Conservation (phyloP, 2,888 invertebrate genomes). For the Spodoptera littoralis region DNA sequence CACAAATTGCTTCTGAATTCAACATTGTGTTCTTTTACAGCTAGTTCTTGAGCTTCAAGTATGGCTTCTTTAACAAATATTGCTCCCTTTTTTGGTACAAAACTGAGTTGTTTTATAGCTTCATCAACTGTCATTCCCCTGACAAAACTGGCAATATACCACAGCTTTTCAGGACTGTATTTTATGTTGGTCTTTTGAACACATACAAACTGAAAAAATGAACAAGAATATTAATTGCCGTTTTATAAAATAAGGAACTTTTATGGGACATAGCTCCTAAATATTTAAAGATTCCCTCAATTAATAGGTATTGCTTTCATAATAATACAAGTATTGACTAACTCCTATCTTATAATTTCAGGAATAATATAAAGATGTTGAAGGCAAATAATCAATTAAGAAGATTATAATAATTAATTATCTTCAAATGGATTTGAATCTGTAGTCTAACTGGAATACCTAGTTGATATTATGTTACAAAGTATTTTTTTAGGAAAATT, state of each 20-base stretch:
- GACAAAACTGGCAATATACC: slow-evolving; percentile 96
- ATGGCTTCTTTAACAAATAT: slow-evolving; percentile 92
- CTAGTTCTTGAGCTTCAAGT: slow-evolving; percentile 96
- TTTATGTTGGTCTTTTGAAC: slow-evolving; percentile 95
- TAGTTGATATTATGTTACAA: too few species aligned
- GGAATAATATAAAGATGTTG: slow-evolving; percentile 22
- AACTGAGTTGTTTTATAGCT: slow-evolving; percentile 96
- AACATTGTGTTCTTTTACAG: slow-evolving; percentile 96
- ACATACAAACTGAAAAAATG: slow-evolving; percentile 94
- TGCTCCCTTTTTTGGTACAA: slow-evolving; percentile 94
- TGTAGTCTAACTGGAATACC: too few species aligned
- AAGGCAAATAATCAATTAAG: slow-evolving; percentile 2
- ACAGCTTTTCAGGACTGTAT: slow-evolving; percentile 97
- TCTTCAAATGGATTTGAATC: slow-evolving; percentile 5
- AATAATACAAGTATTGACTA: neutral
- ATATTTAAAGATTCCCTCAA: neutral
- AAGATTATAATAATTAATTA: neutral
- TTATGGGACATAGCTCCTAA: too few species aligned
- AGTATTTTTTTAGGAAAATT: too few species aligned
- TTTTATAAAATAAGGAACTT: neutral
- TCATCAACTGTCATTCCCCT: slow-evolving; percentile 98
- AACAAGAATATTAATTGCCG: neutral
- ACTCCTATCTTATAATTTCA: slow-evolving; percentile 28
- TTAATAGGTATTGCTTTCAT: too few species aligned
- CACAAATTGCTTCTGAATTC: slow-evolving; percentile 98